Base-by-base conservation (phyloP, 2,888 invertebrate species). In the Lycophotia porphyrea region DNA sequence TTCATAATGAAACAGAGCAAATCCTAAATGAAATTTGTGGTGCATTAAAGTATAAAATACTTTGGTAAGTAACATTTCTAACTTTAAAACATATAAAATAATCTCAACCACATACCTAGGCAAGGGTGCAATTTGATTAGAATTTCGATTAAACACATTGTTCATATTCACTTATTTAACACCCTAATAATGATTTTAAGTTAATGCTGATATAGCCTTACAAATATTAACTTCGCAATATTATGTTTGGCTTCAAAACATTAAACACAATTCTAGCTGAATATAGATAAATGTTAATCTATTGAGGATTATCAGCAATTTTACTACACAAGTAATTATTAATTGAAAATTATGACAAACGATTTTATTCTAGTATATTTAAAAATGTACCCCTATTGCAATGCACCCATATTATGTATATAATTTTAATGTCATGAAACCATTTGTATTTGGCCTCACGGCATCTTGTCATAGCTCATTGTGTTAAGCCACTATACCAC, bases 1-100 rank as follows among this genome's bases (percentile, higher is more conserved):
- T 89, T 93, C 91, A 92, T 91, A 85, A 90, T 91, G 93, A 93
- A 93, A 92, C 93, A 93, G 91, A 95, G 91, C 84, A 92, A 93
- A 85, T 90, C 88, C 90, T 93, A 92, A 94, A 94, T 90, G 70
- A 94, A 91, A 91, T 89, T 83, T 88, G 89, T 91, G 89, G 94
- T 95, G 95, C 95, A 93, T 90, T 87, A 87, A 91, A 91, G 80
- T 92, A 92, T 88, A 89, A 92, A 92, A 92, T 91, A 93, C 88
- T 90, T 92, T 92, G 87, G 89, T 88, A 88, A 90, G 89, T 88
- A 88, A 90, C 85, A 90, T 84, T 86, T 87, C 84, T 89, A 89
- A 88, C 91, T 92, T 93, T 84, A 90, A 91, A 92, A 90, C 89
- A 93, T 90, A 92, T 85, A 92, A 93, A 93, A 92, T 91, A 93